These are phyloP conservation scores for Trachymyrmex septentrionalis DNA, from an alignment of 1,140 invertebrate genomes.

Conservation along the genomic window DNA sequence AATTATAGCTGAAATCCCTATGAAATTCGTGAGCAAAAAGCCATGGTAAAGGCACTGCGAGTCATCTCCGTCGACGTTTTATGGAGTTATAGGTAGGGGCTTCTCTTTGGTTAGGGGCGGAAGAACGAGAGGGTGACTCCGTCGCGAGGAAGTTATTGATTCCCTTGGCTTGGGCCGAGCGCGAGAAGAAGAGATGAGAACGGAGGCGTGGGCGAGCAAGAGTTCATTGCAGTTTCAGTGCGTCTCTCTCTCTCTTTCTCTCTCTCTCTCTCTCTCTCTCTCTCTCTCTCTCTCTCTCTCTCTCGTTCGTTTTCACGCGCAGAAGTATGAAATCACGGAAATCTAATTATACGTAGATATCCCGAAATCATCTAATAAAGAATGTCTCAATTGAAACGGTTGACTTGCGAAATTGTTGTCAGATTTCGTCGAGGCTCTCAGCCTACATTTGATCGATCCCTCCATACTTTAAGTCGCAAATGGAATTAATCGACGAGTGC, in stretches of 20 bases:
- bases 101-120: constrained; percentile 74
- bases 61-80: constrained; percentile 68
- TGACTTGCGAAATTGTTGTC: background rate
- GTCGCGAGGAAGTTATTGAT: constrained; percentile 83
- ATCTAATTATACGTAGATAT: background rate
- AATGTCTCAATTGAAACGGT: constrained; percentile 10
- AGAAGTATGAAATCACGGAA: background rate
- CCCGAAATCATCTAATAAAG: constrained; percentile 18
- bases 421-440: background rate
- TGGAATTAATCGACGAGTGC: constrained; percentile 3
- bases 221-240: constrained; percentile 74
- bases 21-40: constrained; percentile 37
- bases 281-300: background rate
- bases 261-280: background rate
- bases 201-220: constrained; percentile 64
- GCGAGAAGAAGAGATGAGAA: constrained; percentile 73
- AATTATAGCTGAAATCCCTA: background rate
- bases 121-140: constrained; percentile 77
- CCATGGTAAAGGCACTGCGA: constrained; percentile 8
- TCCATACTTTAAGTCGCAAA: background rate
- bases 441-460: background rate
- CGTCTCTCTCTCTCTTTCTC: background rate
- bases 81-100: constrained; percentile 71
- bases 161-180: constrained; percentile 76
- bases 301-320: background rate